Conservation (phyloP, 2,797 vertebrate genomes). For the Phoebastria nigripes region DNA sequence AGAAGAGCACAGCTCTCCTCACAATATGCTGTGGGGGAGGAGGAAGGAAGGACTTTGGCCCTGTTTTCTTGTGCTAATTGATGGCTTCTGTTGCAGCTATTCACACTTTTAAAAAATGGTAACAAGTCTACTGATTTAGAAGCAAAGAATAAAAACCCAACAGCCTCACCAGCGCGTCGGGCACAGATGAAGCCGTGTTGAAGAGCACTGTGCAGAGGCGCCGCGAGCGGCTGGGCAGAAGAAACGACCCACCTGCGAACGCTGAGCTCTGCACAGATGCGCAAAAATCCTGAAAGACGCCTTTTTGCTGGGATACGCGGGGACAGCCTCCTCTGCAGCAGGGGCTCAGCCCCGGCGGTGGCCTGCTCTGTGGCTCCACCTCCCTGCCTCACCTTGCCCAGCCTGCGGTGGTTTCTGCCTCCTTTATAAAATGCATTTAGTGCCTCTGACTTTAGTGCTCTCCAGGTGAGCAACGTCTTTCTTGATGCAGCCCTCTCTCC, state of each 20-base stretch:
- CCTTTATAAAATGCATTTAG: background rate
- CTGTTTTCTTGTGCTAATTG: conserved; percentile 73
- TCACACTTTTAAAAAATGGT: conserved; percentile 67
- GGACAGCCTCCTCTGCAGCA: background rate
- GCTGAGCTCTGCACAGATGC: background rate
- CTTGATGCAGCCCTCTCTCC: background rate
- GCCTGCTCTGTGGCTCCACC: background rate
- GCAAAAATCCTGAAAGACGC: background rate
- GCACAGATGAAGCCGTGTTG: background rate
- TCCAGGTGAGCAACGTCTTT: background rate
- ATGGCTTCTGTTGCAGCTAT: conserved; percentile 76
- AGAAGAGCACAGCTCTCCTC: conserved; percentile 61
- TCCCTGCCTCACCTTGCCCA: background rate
- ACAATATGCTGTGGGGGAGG: conserved; percentile 65
- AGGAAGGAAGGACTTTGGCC: conserved; percentile 67
- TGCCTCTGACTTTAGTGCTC: background rate
- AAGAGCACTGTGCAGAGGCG: background rate
- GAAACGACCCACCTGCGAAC: background rate
- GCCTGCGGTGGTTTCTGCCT: background rate
- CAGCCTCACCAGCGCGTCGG: background rate
- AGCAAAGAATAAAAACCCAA: conserved; percentile 61
- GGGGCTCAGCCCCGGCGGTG: rapidly evolving
- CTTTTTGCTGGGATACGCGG: rapidly evolving
- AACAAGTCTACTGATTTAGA: conserved; percentile 70
- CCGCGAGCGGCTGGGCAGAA: background rate